Base-by-base conservation (phyloP, 2,888 invertebrate genomes). In the Chalcis sispes region DNA sequence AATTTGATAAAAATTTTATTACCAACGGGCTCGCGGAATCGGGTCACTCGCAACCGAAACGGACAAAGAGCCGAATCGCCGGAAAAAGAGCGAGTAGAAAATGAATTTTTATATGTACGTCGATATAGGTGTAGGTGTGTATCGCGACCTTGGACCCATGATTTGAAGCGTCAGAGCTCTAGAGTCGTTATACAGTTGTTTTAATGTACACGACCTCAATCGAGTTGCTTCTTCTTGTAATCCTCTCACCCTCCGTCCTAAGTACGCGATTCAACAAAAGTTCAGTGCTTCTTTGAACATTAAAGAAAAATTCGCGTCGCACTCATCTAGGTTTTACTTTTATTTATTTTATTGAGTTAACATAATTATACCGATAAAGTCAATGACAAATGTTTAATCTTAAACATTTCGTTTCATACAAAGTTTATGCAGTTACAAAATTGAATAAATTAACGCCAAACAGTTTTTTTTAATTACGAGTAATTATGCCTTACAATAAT, bases 1-100 rank as follows among this genome's bases (percentile, higher is more conserved):
- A 48, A 65, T 58, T 72, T 72, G 48, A 72, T 72, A 46, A 72
- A 72, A 72, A 72, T 72, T 72, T 65, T 48, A 72, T 72, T n/a
- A n/a, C n/a, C 72, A 58, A 46, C 62, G 71, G 42, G 18, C 23
- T 18, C 58, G 23, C n/a, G 58, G 54, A 62, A 65, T 50, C 64
- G 72, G 72, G 72, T 72, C 64, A 58, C 20, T 64, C 56, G 52
- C 52, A 20, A 3, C 2, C 18, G 50, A 18, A 20, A 23, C 20
- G 13, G 27, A 54, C 54, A 18, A 54, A 54, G 20, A 50, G 50
- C 50, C 20, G 50, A 50, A 13, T 4, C 13, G 54, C 7, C 27
- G 15, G 54, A 42, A 40, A 4, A 23, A 13, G 10, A 25, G 7
- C 27, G 32, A 46, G 32, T 13, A n/a, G 18, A 13, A 25, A 46